Base-by-base conservation (phyloP, 2,888 invertebrate genomes). In the Epistrophe eligans region DNA sequence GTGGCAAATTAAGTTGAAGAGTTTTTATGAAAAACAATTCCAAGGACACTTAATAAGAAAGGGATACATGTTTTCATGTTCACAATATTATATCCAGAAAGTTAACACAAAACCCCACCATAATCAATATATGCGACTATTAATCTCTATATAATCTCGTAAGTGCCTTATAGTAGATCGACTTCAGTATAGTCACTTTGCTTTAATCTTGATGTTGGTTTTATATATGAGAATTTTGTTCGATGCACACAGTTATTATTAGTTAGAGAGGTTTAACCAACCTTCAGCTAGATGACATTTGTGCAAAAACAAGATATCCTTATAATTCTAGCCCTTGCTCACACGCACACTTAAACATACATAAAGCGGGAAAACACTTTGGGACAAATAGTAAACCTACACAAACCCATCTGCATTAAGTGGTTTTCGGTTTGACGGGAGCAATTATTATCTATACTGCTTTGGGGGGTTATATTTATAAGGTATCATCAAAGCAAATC, bases 121-220 rank as follows among this genome's bases (percentile, higher is more conserved):
- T 15, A 50, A 50, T 50, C 19, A 55, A 24, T 55, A 55, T 24
- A 35, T 24, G 24, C 9, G 15, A 24, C 52, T 55, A 55, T 15
- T 15, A 62, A 43, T 43, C 17, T 58, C 7, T 4, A 7, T 32
- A 4, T 58, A 38, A 50, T 50, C 35, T 38, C 19, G 8, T 19
- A 50, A 50, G 28, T 24, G 28, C 15, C 66, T 15, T 67, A n/a
- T n/a, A 24, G 24, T 38, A 67, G 43, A 24, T 52, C n/a, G 55
- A 70, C 55, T 70, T 55, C 19, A 19, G 38, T 38, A n/a, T n/a
- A 9, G 50, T 17, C 28, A 11, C 28, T 28, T 70, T 2, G n/a
- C 28, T 32, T 38, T 60, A 55, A 70, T 70, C 70, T 70, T 70
- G 70, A 70, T 70, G n/a, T 40, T 55, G 24, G 11, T 70, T 70